Conservation (phyloP, 2,113 vertebrate species). For the Malurus cyaneus region DNA sequence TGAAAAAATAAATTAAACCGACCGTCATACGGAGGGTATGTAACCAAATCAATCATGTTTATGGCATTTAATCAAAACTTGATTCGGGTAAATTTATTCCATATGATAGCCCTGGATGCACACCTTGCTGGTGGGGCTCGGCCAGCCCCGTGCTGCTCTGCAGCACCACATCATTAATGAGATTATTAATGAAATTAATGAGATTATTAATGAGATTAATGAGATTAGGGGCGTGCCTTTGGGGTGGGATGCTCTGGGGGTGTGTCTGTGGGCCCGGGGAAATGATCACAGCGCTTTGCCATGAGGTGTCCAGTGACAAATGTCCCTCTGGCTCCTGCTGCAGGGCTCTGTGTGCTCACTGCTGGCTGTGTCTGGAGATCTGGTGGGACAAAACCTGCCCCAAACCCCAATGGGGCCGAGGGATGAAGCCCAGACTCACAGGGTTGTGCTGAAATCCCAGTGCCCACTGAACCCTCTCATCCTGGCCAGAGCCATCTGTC, state of each 20-base stretch:
- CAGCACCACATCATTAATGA: too few species aligned
- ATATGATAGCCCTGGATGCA: conserved; percentile 42
- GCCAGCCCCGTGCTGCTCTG: not conserved
- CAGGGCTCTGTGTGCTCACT: not conserved
- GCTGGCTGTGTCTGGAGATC: not conserved
- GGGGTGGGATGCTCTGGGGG: accelerated
- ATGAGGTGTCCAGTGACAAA: accelerated
- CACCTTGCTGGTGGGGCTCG: not conserved
- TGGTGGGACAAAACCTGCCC: not conserved
- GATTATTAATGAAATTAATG: not conserved
- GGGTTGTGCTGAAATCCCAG: not conserved
- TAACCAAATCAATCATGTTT: conserved; percentile 67
- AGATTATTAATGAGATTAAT: not conserved
- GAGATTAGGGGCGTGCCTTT: not conserved
- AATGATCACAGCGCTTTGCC: not conserved
- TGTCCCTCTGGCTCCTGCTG: not conserved
- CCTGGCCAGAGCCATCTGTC: not conserved
- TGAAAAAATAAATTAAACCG: conserved; percentile 42
- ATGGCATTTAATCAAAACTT: conserved; percentile 69
- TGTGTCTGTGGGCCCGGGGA: not conserved
- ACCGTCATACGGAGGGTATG: not conserved
- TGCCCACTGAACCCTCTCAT: accelerated
- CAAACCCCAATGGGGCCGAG: not conserved
- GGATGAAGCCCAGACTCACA: accelerated
- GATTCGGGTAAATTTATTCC: conserved; percentile 62